A percentile compares a stretch with the other conserved stretches of the same genome.
Evolutionary conservation across 2,113 vertebrate species (phyloP).

Genomic region (Mus musculus): GRCm39 chr1:183758001-183758500

Average conservation of each 20-base stretch:
- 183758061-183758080: background rate
- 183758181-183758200: background rate
- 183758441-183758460: too few species aligned
- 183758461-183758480: too few species aligned
- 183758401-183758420: background rate
- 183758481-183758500: too few species aligned
- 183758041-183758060: background rate
- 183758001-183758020: too few species aligned
- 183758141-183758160: background rate
- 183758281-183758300: background rate
- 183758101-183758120: background rate
- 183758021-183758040: too few species aligned
- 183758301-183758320: background rate
- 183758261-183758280: background rate
- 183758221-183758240: background rate
- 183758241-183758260: background rate
- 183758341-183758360: background rate
- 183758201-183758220: background rate
- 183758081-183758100: background rate
- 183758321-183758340: background rate
- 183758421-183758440: too few species aligned
- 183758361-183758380: background rate
- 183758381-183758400: background rate
- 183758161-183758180: background rate
- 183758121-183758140: background rate